Percentiles rank a stretch among this genome's conserved stretches.
Evolutionary conservation across 2,888 invertebrate species (phyloP).

Genomic region (Drosophila sordidula): DNA sequence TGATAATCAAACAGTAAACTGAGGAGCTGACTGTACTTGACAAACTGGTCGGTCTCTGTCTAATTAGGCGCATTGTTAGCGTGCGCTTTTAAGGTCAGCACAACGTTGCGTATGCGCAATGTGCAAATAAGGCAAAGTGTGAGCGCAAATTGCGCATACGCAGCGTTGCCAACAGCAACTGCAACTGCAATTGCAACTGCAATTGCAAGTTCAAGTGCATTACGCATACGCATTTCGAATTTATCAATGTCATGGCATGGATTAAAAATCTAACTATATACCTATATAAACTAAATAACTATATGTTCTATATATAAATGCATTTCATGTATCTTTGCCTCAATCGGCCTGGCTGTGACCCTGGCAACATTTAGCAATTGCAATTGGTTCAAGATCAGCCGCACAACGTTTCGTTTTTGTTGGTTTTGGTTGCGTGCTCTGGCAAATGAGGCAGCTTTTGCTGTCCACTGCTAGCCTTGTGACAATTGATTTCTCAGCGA

Average conservation of each 20-base stretch:
- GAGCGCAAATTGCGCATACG: conserved; percentile 55
- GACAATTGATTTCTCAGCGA: conserved; percentile 56
- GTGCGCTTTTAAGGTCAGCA: conserved; percentile 42
- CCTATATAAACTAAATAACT: not conserved
- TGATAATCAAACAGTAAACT: conserved; percentile 74
- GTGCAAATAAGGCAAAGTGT: conserved; percentile 61
- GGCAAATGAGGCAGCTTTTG: conserved; percentile 1
- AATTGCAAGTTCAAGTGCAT: conserved; percentile 72
- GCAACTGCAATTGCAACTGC: conserved; percentile 22
- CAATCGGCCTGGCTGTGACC: conserved; percentile 51
- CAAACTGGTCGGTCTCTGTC: conserved; percentile 23
- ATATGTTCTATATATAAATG: conserved; percentile 12
- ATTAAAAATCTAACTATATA: conserved; percentile 26
- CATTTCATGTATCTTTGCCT: conserved; percentile 27
- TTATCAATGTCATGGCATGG: conserved; percentile 64
- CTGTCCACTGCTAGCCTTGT: conserved; percentile 48
- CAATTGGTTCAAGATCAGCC: conserved; percentile 79
- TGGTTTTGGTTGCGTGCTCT: conserved; percentile 42
- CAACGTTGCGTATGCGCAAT: conserved; percentile 75
- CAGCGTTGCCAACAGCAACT: conserved; percentile 23
- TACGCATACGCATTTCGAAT: conserved; percentile 58
- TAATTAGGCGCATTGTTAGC: conserved; percentile 61
- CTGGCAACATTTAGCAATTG: conserved; percentile 68
- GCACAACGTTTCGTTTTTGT: conserved; percentile 51
- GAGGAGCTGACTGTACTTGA: conserved; percentile 50